Evolutionary conservation across 1,140 invertebrate species (phyloP), one percentile per base, ranked within the genome.

Genomic region (Drosophila bifasciata): DNA sequence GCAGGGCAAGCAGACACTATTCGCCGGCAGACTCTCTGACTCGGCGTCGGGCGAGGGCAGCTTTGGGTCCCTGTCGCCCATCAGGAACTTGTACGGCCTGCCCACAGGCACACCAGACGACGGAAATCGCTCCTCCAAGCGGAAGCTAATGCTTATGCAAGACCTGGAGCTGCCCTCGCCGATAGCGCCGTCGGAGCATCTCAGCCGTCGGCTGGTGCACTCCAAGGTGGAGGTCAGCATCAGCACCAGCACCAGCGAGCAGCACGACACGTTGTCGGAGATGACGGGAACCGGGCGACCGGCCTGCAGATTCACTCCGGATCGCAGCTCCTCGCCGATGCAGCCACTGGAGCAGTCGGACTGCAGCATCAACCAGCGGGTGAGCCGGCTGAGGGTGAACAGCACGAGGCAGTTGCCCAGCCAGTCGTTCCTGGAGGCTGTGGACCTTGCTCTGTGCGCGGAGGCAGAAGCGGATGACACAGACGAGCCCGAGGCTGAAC

Each of bases 31-130:
- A n/a, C 58, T 91, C 0, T 91, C 89, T 0, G 84, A 91, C 9
- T 79, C 90, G 0, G 46, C 60, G 4, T 66, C 84, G 2, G 62
- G 78, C 9, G 83, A 80, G 16, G 69, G 44, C n/a, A 86, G 74
- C 25, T 91, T 91, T 55, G 90, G 89, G 8, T 89, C 79, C 6
- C 74, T 91, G 1, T 91, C 90, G 8, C 90, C 90, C 13, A 91
- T 91, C 7, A 67, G 89, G 28, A 85, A 85, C 41, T 43, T 75
- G 0, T 89, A 86, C 51, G 83, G 83, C 7, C 49, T 90, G 25
- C 69, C 55, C 0, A 45, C 67, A 5, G 85, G 76, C 3, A 81
- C 88, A 2, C 81, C 81, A 0, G 81, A 86, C 7, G 62, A 77
- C 28, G 83, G 81, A 6, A 81, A 63, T 36, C 58, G 72, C 4